Evolutionary conservation across 2,888 invertebrate genomes (phyloP).

Genomic region (Drosophila barbarae): DNA sequence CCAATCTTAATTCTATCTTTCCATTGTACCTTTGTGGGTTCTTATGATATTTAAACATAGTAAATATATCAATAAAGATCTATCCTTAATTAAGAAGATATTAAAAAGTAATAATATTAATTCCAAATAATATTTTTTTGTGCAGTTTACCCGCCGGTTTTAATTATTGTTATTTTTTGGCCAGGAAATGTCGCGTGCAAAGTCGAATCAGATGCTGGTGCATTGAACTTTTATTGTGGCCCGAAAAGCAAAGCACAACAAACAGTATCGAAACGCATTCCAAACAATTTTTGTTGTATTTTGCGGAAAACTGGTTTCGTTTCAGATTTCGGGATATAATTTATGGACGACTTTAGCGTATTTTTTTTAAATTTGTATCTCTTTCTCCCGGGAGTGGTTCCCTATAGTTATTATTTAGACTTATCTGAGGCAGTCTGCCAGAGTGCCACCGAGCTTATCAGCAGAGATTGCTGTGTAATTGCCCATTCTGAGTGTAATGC

Average conservation of each 20-base stretch:
- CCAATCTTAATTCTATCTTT: background rate
- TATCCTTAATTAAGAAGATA: background rate
- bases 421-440: background rate
- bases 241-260: conserved; percentile 25
- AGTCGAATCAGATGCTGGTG: conserved; percentile 26
- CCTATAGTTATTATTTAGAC: conserved; percentile 4
- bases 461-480: conserved; percentile 21
- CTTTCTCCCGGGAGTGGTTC: conserved; percentile 10
- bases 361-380: conserved; percentile 9
- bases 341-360: conserved; percentile 2
- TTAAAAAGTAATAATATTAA: background rate
- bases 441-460: conserved; percentile 16
- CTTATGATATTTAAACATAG: background rate
- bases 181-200: conserved; percentile 40
- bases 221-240: conserved; percentile 39
- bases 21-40: background rate
- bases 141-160: background rate
- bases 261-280: conserved; percentile 33
- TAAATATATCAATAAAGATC: no score
- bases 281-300: conserved; percentile 20
- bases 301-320: conserved; percentile 28
- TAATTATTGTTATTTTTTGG: conserved; percentile 26
- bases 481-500: conserved; percentile 8
- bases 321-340: conserved; percentile 16
- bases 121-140: background rate